Evolutionary conservation across 2,888 invertebrate genomes (phyloP).

Genomic region (Catocala fraxini): DNA sequence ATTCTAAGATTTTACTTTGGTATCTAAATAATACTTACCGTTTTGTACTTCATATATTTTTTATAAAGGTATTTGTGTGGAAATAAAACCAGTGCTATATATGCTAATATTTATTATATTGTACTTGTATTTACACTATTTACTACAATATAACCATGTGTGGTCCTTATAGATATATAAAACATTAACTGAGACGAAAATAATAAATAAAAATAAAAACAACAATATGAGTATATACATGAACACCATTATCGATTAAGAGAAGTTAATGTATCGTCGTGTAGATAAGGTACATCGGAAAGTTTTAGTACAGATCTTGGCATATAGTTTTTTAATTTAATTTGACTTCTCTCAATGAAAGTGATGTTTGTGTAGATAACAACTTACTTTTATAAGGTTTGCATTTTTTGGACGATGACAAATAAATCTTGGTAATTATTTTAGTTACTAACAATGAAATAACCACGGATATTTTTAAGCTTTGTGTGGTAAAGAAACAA

Average conservation of each 20-base stretch:
- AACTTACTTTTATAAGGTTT: slow-evolving; percentile 4
- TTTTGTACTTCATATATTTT: slow-evolving; percentile 23
- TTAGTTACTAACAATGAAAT: too few relatives aligned
- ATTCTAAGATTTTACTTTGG: not conserved
- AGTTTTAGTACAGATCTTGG: not conserved
- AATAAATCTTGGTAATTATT: too few relatives aligned
- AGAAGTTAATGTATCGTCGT: slow-evolving; percentile 11
- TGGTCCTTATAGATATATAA: slow-evolving; percentile 47
- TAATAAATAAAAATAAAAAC: slow-evolving; percentile 62
- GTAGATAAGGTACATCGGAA: not conserved
- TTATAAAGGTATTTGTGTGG: slow-evolving; percentile 21
- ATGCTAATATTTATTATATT: slow-evolving; percentile 52
- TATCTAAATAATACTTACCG: slow-evolving; percentile 30
- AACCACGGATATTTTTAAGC: too few relatives aligned
- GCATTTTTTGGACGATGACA: not conserved
- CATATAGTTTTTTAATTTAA: not conserved
- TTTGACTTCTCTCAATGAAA: not conserved
- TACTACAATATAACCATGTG: slow-evolving; percentile 51
- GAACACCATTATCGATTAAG: slow-evolving; percentile 18
- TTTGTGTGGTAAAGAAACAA: too few relatives aligned
- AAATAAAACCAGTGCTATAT: slow-evolving; percentile 49
- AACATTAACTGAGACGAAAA: slow-evolving; percentile 41
- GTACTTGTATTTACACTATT: slow-evolving; percentile 60
- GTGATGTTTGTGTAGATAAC: not conserved
- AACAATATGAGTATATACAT: slow-evolving; percentile 40